These are phyloP conservation scores for Propsilocerus akamusi DNA, from an alignment of 1,140 invertebrate species.

Conservation along the genomic window DNA sequence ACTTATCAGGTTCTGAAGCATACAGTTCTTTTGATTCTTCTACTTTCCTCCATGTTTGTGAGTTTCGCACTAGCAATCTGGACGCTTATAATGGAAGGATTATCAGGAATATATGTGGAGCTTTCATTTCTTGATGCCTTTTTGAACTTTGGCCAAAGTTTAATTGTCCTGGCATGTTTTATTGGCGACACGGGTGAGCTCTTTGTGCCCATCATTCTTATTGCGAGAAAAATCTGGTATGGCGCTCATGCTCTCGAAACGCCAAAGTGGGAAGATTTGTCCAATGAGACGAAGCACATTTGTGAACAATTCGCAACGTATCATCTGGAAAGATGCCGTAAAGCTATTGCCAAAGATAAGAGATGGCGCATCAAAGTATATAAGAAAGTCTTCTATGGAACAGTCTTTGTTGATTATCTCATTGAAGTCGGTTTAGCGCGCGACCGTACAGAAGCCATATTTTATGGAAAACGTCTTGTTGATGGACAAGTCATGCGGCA, in stretches of 20 bases:
- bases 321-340: conserved; percentile 61
- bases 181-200: conserved; percentile 60
- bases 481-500: conserved; percentile 69
- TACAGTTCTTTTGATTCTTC: conserved; percentile 61
- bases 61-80: conserved; percentile 71
- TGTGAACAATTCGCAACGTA: conserved; percentile 79
- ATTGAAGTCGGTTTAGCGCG: conserved; percentile 53
- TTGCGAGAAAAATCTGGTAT: conserved; percentile 39
- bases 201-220: conserved; percentile 40
- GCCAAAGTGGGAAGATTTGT: conserved; percentile 52
- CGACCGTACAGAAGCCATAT: conserved; percentile 54
- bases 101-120: conserved; percentile 79
- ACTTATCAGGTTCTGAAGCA: conserved; percentile 61
- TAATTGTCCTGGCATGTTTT: conserved; percentile 71
- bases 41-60: conserved; percentile 74
- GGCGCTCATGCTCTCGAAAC: conserved; percentile 48
- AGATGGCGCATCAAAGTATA: conserved; percentile 56
- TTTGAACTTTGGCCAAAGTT: conserved; percentile 72
- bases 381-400: conserved; percentile 61
- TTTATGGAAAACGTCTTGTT: conserved; percentile 65
- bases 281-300: conserved; percentile 55
- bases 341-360: conserved; percentile 56
- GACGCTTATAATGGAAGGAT: conserved; percentile 66
- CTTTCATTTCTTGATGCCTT: conserved; percentile 78
- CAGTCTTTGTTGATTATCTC: conserved; percentile 72